Percentiles rank a stretch among this genome's conserved stretches.
phyloP scores from a whole-genome alignment of 64 coral and sea anemone species.

The Hydrozoanthus tunicans region DNA sequence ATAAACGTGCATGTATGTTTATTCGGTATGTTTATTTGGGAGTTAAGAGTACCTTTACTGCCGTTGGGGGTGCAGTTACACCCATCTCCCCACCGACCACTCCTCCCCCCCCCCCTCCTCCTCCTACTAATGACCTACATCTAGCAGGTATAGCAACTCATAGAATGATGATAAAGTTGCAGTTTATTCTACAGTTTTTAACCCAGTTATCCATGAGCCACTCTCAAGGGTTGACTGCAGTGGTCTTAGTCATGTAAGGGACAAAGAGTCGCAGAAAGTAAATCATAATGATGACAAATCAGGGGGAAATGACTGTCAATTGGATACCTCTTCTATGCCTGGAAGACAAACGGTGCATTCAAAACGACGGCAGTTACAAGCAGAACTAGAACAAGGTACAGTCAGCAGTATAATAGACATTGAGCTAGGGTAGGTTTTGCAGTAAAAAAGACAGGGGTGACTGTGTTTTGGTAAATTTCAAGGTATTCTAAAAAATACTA shows the following conservation, averaged over 20 bases:
- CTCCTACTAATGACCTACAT: too few relatives aligned
- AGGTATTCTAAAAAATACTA: too few relatives aligned
- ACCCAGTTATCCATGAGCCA: constrained; percentile 89
- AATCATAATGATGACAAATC: background rate
- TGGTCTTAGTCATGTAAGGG: constrained; percentile 13
- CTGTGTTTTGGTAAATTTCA: too few relatives aligned
- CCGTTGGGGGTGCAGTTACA: too few relatives aligned
- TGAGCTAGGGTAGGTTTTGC: background rate
- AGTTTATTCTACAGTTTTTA: constrained; percentile 65
- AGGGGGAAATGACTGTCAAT: background rate
- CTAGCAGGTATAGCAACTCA: too few relatives aligned
- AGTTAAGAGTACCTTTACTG: too few relatives aligned
- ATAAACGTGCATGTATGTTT: too few relatives aligned
- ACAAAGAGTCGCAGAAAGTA: background rate
- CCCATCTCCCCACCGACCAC: too few relatives aligned
- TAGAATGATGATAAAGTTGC: background rate
- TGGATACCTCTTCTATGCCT: background rate
- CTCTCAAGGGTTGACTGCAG: constrained; percentile 65
- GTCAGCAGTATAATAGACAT: background rate
- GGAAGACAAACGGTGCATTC: background rate
- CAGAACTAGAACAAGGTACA: constrained; percentile 51
- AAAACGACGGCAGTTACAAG: background rate
- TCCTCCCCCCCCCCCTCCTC: too few relatives aligned
- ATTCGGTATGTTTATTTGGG: too few relatives aligned
- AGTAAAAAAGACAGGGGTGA: too few relatives aligned